Percentiles rank a stretch among this genome's conserved stretches.
These are phyloP conservation scores for Ceratotherium simum DNA, from an alignment of 2,113 vertebrate genomes.

Conservation along the genomic window DNA sequence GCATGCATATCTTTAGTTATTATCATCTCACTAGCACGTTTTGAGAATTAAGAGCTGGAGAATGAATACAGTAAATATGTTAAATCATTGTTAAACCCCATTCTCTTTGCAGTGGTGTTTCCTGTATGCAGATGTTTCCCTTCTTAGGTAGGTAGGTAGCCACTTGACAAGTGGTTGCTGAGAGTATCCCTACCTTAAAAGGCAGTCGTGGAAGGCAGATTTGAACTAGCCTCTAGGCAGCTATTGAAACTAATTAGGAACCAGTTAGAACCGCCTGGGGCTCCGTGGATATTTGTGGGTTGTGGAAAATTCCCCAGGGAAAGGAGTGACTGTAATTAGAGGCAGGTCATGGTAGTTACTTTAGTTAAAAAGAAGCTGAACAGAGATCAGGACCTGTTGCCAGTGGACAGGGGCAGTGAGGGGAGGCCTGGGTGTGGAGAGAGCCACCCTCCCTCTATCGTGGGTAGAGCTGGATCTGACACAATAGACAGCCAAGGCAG, in stretches of 20 bases:
- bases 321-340: constrained; percentile 80
- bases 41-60: not conserved
- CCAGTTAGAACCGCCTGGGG: constrained; percentile 69
- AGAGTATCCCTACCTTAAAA: not conserved
- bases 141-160: too few relatives aligned
- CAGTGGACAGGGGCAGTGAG: not conserved
- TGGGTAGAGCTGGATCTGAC: too few relatives aligned
- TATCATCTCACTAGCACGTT: not conserved
- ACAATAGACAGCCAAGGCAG: fast-evolving
- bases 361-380: constrained; percentile 46
- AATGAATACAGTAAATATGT: not conserved
- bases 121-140: not conserved
- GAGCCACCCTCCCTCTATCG: not conserved
- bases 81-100: not conserved
- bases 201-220: constrained; percentile 43
- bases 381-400: constrained; percentile 29
- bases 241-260: constrained; percentile 80
- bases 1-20: not conserved
- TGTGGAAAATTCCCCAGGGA: constrained; percentile 67
- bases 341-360: constrained; percentile 65
- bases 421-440: not conserved
- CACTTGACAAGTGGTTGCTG: not conserved
- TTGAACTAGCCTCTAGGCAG: constrained; percentile 68
- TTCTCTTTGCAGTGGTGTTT: not conserved
- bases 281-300: constrained; percentile 74